Evolutionary conservation across 2,797 vertebrate species (phyloP), one percentile per base, ranked within the genome.

Genomic region (Enteromius treurensis): DNA sequence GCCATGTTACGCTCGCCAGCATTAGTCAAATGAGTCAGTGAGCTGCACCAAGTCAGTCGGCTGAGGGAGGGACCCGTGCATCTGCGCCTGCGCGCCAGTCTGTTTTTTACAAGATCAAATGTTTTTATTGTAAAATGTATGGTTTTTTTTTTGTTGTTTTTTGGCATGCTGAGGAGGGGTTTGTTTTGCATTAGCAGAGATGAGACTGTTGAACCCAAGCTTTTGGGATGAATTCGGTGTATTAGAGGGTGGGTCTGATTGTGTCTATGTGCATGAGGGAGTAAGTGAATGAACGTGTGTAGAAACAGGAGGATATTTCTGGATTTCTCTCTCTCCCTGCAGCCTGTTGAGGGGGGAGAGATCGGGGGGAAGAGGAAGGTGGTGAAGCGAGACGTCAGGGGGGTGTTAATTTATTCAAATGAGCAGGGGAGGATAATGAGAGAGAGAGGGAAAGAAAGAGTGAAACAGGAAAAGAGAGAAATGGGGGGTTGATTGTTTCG

Each of bases 391-490:
- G 90, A 93, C 88, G 92, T 93, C 87, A 92, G 91, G 91, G 88
- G 91, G 88, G 92, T 94, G 94, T 92, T 95, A 94, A 95, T 95
- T 95, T 94, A 95, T 95, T 95, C 91, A 94, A 94, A 95, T 94
- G 92, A 94, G 92, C 91, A 85, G 83, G 88, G 89, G 90, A 92
- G 92, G 90, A 92, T 93, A 94, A 92, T 85, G 89, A 94, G 90
- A 90, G 91, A 91, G 88, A 85, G 71, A 86, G 88, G 60, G 60
- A 32, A n/a, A 77, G 71, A 81, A 68, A 91, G 87, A 86, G 90
- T 86, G 89, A 88, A 19, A 70, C 69, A 84, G 64, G 32, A 10
- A 71, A 42, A 74, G 49, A 79, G 49, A 70, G 79, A 29, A 45
- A 81, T 62, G 47, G 78, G 79, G 82, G 75, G 81, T 85, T 90